A percentile compares a stretch with the other conserved stretches of the same genome.
phyloP scores from a whole-genome alignment of 1,140 invertebrate genomes.

The Olivierus martensii region DNA sequence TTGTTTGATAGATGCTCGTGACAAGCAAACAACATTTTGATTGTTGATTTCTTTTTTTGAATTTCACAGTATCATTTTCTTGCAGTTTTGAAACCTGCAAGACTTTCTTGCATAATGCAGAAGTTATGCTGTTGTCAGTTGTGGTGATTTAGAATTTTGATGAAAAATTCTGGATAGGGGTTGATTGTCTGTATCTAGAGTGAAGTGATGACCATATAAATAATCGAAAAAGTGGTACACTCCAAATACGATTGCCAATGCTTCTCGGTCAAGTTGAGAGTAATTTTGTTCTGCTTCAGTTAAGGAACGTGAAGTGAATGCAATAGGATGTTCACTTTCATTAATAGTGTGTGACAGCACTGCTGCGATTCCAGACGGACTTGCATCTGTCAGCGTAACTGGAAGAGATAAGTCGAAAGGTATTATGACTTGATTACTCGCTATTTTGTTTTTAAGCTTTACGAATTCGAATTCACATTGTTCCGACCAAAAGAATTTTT shows the following conservation, averaged over 20 bases:
- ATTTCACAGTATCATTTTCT: background rate
- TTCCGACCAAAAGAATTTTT: conserved; percentile 20
- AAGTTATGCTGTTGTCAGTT: background rate
- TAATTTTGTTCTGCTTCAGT: conserved; percentile 34
- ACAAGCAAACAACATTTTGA: background rate
- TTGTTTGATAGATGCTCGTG: background rate
- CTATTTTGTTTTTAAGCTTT: conserved; percentile 20
- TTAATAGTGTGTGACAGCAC: conserved; percentile 31
- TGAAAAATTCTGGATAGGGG: conserved; percentile 1
- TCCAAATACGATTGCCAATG: conserved; percentile 36
- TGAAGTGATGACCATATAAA: conserved; percentile 26
- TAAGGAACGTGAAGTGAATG: conserved; percentile 33
- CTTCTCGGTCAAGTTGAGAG: conserved; percentile 39
- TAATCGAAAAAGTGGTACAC: conserved; percentile 39
- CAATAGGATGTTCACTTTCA: conserved; percentile 31
- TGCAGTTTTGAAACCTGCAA: conserved; percentile 1
- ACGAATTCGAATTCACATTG: conserved; percentile 21
- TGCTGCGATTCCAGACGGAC: conserved; percentile 30
- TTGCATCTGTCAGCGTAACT: conserved; percentile 35
- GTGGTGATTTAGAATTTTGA: background rate
- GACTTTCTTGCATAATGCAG: background rate
- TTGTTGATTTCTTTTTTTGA: background rate
- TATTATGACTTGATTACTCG: conserved; percentile 18
- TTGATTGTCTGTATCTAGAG: background rate
- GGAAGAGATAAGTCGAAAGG: conserved; percentile 33